Evolutionary conservation across 2,888 invertebrate genomes (phyloP).

Genomic region (Hecatera dysodea): DNA sequence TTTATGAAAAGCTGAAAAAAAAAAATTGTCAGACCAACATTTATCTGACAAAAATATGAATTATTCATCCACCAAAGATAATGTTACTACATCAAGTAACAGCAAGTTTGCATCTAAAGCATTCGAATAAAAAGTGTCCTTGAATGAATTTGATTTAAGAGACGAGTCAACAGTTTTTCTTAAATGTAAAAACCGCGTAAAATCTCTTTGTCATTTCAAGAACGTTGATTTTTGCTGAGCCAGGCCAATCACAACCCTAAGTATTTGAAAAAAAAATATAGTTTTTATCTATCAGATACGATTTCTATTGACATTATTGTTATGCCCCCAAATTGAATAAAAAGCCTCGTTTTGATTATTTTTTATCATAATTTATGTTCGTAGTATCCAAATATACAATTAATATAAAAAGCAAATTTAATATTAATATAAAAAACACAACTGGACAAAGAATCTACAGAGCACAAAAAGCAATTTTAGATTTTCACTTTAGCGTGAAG

Average conservation of each 20-base stretch:
- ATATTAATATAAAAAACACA: background rate
- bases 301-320: background rate
- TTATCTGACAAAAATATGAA: background rate
- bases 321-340: background rate
- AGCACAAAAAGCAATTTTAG: conserved; percentile 16
- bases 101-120: background rate
- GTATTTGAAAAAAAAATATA: background rate
- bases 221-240: conserved; percentile 6
- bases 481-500: conserved; percentile 2
- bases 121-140: background rate
- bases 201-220: conserved; percentile 6
- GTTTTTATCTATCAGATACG: background rate
- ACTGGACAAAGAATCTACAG: background rate
- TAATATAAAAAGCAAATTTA: too few species aligned
- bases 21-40: background rate
- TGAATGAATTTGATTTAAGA: background rate
- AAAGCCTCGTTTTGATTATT: background rate
- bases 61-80: background rate
- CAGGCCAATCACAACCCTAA: background rate
- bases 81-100: background rate
- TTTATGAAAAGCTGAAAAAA: background rate
- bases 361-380: too few species aligned
- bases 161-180: conserved; percentile 3
- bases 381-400: background rate
- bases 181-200: background rate